Conservation (phyloP, 2,888 invertebrate species). For the Coelinius sp. region DNA sequence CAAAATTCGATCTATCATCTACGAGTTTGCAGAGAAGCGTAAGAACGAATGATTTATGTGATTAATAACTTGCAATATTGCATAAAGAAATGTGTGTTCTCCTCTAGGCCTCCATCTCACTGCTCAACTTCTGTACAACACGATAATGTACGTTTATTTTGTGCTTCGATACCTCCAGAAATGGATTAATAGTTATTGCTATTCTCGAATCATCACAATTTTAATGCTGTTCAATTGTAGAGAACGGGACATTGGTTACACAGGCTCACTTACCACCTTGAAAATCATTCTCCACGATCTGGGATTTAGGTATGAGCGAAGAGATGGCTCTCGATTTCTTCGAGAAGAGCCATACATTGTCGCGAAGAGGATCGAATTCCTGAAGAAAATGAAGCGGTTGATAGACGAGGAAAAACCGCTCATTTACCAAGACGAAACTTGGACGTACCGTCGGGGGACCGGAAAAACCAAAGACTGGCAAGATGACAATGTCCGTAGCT, state of each 20-base stretch:
- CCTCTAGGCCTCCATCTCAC: neutral
- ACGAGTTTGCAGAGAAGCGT: neutral
- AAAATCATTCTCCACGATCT: neutral
- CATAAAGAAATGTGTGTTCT: neutral
- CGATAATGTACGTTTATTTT: neutral
- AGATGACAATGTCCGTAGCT: neutral
- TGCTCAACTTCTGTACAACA: neutral
- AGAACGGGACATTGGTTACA: neutral
- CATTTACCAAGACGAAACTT: slow-evolving; percentile 5
- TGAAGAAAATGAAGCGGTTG: neutral
- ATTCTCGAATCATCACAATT: neutral
- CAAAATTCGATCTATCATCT: neutral
- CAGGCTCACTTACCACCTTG: neutral
- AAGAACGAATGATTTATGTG: neutral
- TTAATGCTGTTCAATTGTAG: neutral
- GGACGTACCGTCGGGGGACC: neutral
- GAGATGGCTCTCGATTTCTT: neutral
- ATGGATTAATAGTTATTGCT: neutral
- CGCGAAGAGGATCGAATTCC: neutral
- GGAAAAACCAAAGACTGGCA: neutral
- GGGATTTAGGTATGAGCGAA: neutral
- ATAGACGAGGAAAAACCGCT: neutral
- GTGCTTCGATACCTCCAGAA: neutral
- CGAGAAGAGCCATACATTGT: neutral
- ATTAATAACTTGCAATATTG: neutral